These are phyloP conservation scores for Drosophila lini DNA, from an alignment of 1,140 invertebrate species.

Conservation along the genomic window DNA sequence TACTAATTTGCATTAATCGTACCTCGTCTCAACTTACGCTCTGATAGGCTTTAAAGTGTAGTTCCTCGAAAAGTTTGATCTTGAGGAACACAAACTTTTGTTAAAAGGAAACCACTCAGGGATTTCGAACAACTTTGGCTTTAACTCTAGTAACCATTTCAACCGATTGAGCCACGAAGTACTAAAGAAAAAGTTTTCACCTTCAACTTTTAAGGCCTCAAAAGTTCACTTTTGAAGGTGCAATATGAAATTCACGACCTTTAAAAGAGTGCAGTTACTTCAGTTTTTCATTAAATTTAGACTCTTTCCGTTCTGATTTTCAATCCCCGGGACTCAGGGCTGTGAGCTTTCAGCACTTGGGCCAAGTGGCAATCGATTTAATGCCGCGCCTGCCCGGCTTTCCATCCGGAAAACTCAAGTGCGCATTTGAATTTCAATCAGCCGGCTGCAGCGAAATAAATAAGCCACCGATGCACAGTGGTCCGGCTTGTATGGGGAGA, in stretches of 20 bases:
- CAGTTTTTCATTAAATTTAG: slow-evolving; percentile 15
- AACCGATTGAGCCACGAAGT: slow-evolving; percentile 20
- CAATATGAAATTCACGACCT: slow-evolving; percentile 12
- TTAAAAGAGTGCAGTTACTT: slow-evolving; percentile 11
- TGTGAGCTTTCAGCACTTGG: slow-evolving; percentile 24
- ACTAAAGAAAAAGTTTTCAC: slow-evolving; percentile 21
- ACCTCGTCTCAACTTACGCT: neutral
- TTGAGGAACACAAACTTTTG: slow-evolving; percentile 16
- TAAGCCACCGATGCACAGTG: slow-evolving; percentile 61
- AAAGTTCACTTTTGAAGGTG: slow-evolving; percentile 15
- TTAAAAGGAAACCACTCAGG: slow-evolving; percentile 13
- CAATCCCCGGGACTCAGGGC: slow-evolving; percentile 12
- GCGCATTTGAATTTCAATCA: slow-evolving; percentile 78
- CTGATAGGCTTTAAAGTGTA: slow-evolving; percentile 23
- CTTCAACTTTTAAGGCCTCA: slow-evolving; percentile 16
- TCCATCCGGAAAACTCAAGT: slow-evolving; percentile 49
- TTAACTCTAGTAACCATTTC: slow-evolving; percentile 27
- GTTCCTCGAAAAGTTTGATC: slow-evolving; percentile 31
- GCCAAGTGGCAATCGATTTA: slow-evolving; percentile 53
- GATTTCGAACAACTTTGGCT: slow-evolving; percentile 16
- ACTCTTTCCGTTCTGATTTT: slow-evolving; percentile 19
- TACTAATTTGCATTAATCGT: slow-evolving; percentile 7
- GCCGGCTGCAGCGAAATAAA: slow-evolving; percentile 62
- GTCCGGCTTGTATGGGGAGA: too few species aligned
- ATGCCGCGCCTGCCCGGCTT: slow-evolving; percentile 47